Evolutionary conservation across 2,888 invertebrate genomes (phyloP), one percentile per base, ranked within the genome.

Genomic region (Chydorus sphaericus): DNA sequence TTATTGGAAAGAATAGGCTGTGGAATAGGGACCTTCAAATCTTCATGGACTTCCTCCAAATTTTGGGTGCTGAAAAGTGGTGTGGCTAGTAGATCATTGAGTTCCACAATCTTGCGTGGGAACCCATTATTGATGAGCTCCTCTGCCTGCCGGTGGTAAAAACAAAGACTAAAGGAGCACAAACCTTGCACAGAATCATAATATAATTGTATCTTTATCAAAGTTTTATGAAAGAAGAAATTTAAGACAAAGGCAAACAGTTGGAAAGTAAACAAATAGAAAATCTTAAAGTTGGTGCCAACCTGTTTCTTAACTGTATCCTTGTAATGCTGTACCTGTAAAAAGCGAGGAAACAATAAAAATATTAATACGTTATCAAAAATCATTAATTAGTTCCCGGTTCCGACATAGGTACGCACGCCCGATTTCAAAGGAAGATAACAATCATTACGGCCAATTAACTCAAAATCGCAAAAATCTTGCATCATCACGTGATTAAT

Each of bases 81-180:
- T 29, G 87, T 87, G 67, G 87, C 85, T 64, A 94, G 73, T 58
- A 93, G 73, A 62, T 84, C 84, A 73, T 93, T 92, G 59, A 94
- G 75, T 68, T 85, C 84, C 7, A 92, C 83, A 63, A 94, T 93
- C 71, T 92, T 93, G 66, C 87, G 85, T 10, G 96, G 94, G 70
- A 94, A 93, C 50, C 85, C 87, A 70, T 84, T 85, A 59, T 89
- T 77, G 58, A 94, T 84, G 59, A 94, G 74, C 62, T 83, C 81
- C 68, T 94, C 94, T 11, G 90, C 91, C 73, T 75, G 62, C 67
- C 69, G 60, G 55, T 62, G 51, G 36, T 52, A 23, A 58, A 55
- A 23, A 39, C 20, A 28, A n/a, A 29, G 38, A 39, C 44, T 33
- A 57, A 44, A 31, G 51, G 55, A 59, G 37, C 52, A 52, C 52